These are phyloP conservation scores for Sparus aurata DNA, from an alignment of 2,797 vertebrate species.

Conservation along the genomic window DNA sequence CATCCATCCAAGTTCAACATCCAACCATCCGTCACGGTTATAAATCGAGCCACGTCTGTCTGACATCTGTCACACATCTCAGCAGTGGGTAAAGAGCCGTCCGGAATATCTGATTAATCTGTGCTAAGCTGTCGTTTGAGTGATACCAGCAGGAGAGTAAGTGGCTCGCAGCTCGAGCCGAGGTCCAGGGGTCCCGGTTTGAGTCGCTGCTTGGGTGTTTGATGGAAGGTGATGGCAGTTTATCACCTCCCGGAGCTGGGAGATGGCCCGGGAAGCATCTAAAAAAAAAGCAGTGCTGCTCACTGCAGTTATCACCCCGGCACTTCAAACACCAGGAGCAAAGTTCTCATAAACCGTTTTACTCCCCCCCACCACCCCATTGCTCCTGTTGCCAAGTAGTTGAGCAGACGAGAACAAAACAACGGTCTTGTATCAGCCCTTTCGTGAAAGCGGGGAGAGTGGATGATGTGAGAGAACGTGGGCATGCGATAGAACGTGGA, in stretches of 20 bases:
- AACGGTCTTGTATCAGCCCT: slow-evolving; percentile 28
- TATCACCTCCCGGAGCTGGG: slow-evolving; percentile 49
- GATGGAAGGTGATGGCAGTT: slow-evolving; percentile 73
- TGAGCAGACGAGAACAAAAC: slow-evolving; percentile 35
- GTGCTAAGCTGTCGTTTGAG: slow-evolving; percentile 80
- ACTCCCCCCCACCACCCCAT: neutral
- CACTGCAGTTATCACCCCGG: slow-evolving; percentile 7
- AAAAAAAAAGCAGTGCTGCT: slow-evolving; percentile 12
- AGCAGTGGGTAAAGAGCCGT: slow-evolving; percentile 67
- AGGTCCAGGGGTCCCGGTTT: slow-evolving; percentile 64
- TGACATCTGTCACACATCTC: slow-evolving; percentile 79
- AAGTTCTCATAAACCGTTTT: slow-evolving; percentile 25
- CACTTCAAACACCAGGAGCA: slow-evolving; percentile 27
- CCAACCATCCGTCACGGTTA: slow-evolving; percentile 73
- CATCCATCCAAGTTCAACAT: slow-evolving; percentile 64
- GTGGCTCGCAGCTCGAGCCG: slow-evolving; percentile 68
- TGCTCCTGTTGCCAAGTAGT: slow-evolving; percentile 32
- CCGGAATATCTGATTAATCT: slow-evolving; percentile 80
- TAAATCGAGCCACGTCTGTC: slow-evolving; percentile 78
- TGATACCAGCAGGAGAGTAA: slow-evolving; percentile 76
- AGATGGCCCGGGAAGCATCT: slow-evolving; percentile 12
- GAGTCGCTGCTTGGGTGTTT: slow-evolving; percentile 66
- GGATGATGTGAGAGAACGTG: slow-evolving; percentile 26
- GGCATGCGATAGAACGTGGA: slow-evolving; percentile 34
- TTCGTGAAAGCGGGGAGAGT: neutral